Percentiles rank a stretch among this genome's conserved stretches.
Evolutionary conservation across 2,888 invertebrate genomes (phyloP).

Genomic region (Cybosia mesomella): DNA sequence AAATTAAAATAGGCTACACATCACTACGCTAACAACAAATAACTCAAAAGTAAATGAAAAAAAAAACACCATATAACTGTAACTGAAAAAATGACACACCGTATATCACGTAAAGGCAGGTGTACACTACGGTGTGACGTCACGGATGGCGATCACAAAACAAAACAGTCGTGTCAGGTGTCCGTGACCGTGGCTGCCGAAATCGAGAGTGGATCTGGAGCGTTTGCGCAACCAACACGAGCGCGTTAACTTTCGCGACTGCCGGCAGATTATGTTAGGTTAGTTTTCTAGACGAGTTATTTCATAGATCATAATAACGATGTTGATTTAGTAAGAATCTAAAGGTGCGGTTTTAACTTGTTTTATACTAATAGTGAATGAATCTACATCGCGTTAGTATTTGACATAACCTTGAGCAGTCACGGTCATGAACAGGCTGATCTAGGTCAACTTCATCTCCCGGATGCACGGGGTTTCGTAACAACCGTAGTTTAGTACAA

Average conservation of each 20-base stretch:
- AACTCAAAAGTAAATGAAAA: not conserved
- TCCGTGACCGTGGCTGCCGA: slow-evolving; percentile 77
- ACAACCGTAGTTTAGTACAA: not conserved
- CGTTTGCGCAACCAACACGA: slow-evolving; percentile 59
- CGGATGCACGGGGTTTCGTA: slow-evolving; percentile 7
- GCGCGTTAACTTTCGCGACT: slow-evolving; percentile 44
- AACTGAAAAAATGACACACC: slow-evolving; percentile 9
- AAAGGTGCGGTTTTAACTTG: not conserved
- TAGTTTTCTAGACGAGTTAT: slow-evolving; percentile 14
- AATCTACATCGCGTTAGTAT: not conserved
- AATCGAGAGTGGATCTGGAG: slow-evolving; percentile 78
- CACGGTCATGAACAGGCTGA: slow-evolving; percentile 7
- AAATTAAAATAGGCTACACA: not conserved
- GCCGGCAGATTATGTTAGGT: slow-evolving; percentile 14
- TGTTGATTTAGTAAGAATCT: slow-evolving; percentile 3
- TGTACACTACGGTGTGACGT: slow-evolving; percentile 46
- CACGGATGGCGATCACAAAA: slow-evolving; percentile 40
- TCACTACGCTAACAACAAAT: no score
- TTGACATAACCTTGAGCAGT: not conserved
- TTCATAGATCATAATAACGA: not conserved
- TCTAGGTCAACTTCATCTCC: slow-evolving; percentile 11
- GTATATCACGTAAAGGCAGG: slow-evolving; percentile 35
- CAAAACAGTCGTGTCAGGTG: slow-evolving; percentile 63
- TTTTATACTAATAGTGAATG: not conserved
- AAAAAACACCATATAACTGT: not conserved